Conservation (phyloP, 2,797 vertebrate genomes). For the Hypotaenidia philippensis region DNA sequence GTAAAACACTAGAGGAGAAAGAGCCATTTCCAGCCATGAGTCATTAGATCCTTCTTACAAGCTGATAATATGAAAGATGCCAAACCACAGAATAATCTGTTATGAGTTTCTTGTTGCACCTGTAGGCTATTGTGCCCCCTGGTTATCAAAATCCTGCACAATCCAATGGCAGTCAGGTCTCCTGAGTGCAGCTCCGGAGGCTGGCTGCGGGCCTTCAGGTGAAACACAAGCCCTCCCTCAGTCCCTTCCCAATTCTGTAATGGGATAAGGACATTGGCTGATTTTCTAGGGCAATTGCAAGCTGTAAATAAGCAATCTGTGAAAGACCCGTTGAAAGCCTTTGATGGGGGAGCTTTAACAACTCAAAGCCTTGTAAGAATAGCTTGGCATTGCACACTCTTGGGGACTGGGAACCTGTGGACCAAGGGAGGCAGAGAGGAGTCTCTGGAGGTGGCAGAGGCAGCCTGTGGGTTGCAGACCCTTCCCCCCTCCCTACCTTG, state of each 20-base stretch:
- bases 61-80: not conserved
- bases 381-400: not conserved
- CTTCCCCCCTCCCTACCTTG: not conserved
- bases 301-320: not conserved
- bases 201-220: not conserved
- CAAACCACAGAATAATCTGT: not conserved
- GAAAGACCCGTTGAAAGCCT: not conserved
- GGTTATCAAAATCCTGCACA: not conserved
- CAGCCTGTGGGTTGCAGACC: not conserved
- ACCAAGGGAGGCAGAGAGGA: not conserved
- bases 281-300: not conserved
- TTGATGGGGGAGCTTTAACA: not conserved
- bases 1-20: not conserved
- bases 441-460: not conserved
- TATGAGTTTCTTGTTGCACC: not conserved
- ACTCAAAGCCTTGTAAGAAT: not conserved
- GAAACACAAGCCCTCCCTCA: not conserved
- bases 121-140: not conserved
- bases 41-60: not conserved
- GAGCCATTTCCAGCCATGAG: slow-evolving; percentile 35
- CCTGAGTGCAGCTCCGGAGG: not conserved
- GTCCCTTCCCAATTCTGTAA: not conserved
- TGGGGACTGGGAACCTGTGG: not conserved
- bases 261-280: not conserved
- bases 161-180: not conserved